These are phyloP conservation scores for Atherinomorus stipes DNA, from an alignment of 2,113 vertebrate genomes.

Conservation along the genomic window DNA sequence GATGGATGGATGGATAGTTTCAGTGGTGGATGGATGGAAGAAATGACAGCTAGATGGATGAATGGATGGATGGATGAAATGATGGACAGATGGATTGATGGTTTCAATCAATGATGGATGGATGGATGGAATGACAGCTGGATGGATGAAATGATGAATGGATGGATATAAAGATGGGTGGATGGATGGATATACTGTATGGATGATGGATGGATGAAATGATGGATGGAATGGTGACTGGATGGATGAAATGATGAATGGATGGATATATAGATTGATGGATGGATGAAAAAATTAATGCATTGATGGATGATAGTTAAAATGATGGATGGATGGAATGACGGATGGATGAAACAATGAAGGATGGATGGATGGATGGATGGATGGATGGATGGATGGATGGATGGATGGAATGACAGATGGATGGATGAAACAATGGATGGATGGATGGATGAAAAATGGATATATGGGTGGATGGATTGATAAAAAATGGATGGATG, in stretches of 20 bases:
- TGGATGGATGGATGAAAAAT: too few species aligned
- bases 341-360: conserved; percentile 4
- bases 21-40: too few species aligned
- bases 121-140: conserved; percentile 5
- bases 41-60: background rate
- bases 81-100: background rate
- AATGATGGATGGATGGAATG: conserved; percentile 1
- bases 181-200: too few species aligned
- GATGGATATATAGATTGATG: background rate
- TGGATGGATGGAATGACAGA: too few species aligned
- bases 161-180: background rate
- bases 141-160: background rate
- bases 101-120: background rate
- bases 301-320: too few species aligned
- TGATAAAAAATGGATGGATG: background rate
- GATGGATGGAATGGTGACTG: background rate
- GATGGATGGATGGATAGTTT: too few species aligned
- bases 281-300: too few species aligned
- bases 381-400: too few species aligned
- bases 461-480: too few species aligned
- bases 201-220: background rate
- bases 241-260: background rate
- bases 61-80: background rate
- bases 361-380: background rate
- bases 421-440: background rate